These are phyloP conservation scores for Furcula furcula DNA, from an alignment of 2,888 invertebrate genomes.

Conservation along the genomic window DNA sequence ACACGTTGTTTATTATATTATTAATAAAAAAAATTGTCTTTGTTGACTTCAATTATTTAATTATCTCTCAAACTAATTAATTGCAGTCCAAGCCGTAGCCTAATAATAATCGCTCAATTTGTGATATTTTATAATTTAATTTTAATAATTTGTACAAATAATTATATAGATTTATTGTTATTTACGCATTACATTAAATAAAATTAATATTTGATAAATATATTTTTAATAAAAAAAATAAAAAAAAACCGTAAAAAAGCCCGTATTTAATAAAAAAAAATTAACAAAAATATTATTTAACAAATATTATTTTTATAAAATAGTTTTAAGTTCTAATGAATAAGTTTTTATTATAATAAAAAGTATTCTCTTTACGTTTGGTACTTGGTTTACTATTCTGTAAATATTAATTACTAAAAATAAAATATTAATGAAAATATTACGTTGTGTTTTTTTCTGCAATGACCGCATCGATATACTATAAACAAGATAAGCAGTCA, in stretches of 20 bases:
- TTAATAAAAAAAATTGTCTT: too few relatives aligned
- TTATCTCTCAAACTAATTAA: too few relatives aligned
- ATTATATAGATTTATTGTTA: not conserved
- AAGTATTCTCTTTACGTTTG: constrained; percentile 24
- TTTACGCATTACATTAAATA: too few relatives aligned
- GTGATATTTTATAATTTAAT: constrained; percentile 21
- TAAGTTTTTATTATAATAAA: not conserved
- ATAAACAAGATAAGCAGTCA: too few relatives aligned
- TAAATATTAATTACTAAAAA: constrained; percentile 26
- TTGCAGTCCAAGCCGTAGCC: not conserved
- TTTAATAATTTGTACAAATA: not conserved
- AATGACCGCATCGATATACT: too few relatives aligned
- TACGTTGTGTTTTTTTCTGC: not conserved
- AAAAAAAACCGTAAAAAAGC: too few relatives aligned
- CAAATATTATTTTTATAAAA: constrained; percentile 4
- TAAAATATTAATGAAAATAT: constrained; percentile 14
- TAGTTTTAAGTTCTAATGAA: constrained; percentile 11
- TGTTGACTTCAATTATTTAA: too few relatives aligned
- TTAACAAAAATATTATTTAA: constrained; percentile 8
- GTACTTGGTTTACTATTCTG: constrained; percentile 34
- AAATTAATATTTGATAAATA: too few relatives aligned
- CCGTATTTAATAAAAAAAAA: too few relatives aligned
- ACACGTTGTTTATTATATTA: too few relatives aligned
- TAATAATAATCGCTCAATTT: constrained; percentile 16
- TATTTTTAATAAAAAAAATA: too few relatives aligned